phyloP scores from a whole-genome alignment of 2,797 vertebrate genomes.

The Tenualosa thibaudeaui region DNA sequence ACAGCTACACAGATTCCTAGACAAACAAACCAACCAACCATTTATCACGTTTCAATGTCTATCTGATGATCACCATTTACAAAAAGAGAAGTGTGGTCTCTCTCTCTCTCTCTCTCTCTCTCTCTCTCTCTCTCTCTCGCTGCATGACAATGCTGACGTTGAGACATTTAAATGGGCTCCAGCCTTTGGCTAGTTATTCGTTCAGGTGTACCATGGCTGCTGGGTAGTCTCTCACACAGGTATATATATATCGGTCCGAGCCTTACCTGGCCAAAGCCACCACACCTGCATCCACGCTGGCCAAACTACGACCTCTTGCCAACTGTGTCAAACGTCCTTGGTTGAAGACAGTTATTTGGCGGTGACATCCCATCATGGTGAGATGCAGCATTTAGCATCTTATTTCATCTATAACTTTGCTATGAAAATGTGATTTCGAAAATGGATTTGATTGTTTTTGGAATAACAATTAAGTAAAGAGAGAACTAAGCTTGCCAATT shows the following conservation, averaged over 20 bases:
- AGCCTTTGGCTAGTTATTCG: conserved; percentile 50
- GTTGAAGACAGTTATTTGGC: neutral
- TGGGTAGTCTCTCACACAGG: conserved; percentile 61
- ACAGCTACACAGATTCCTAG: conserved; percentile 56
- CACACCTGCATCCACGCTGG: neutral
- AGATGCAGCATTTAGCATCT: neutral
- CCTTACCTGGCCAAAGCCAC: conserved; percentile 12
- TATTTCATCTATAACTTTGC: neutral
- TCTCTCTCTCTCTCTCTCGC: too few relatives aligned
- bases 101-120: too few relatives aligned
- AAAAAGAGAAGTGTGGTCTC: neutral
- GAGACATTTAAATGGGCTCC: conserved; percentile 69
- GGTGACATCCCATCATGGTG: neutral
- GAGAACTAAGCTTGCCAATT: too few relatives aligned
- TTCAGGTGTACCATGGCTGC: conserved; percentile 51
- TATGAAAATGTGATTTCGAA: neutral
- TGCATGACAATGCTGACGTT: conserved; percentile 57
- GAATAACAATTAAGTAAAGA: too few relatives aligned
- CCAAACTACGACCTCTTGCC: neutral
- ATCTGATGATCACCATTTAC: conserved; percentile 41
- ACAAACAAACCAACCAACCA: conserved; percentile 35
- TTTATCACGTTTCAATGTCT: conserved; percentile 36
- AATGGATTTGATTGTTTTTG: too few relatives aligned
- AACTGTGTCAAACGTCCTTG: neutral
- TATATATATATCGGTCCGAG: conserved; percentile 65